Base-by-base conservation (phyloP, 2,888 invertebrate species). In the Acheta domesticus region DNA sequence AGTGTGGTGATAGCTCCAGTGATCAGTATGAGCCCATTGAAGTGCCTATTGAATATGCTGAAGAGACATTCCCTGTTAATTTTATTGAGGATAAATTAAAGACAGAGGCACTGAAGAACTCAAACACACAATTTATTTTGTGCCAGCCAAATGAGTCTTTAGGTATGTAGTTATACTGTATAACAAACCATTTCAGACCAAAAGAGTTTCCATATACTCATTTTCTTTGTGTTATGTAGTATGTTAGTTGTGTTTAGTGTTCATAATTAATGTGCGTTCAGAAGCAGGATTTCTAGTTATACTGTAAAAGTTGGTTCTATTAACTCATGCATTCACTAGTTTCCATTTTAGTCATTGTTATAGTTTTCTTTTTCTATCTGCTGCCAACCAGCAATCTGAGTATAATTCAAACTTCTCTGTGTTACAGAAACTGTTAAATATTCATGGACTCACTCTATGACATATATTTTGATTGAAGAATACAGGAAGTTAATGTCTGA, bases 401-500 rank as follows among this genome's bases (percentile, higher is more conserved):
- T 62, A 16, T 62, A 62, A 62, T 62, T 62, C 20, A 23, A 19
- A 50, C 62, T 50, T 77, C 50, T 50, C 12, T 77, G 12, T 77
- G 2, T n/a, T 77, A 12, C 79, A 79, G 79, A 79, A 74, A 77
- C 49, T 4, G 76, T 75, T 14, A 79, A 79, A 74, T 19, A 48
- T 14, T 74, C 79, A n/a, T 79, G 79, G 79, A 77, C 79, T 50
- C 79, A 73, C 48, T 19, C 48, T 4, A 77, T 79, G 79, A 79
- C 77, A 16, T 73, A 77, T 14, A 79, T 79, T 11, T 49, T 79
- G 21, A 79, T 79, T 23, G 79, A 79, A 77, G 79, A 79, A 49
- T 79, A 79, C 12, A 36, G 49, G n/a, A 79, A 79, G 48, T 36
- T 79, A 74, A 49, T 77, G 50, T 20, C 21, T 1, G 77, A 77